Conservation (phyloP, 1,140 invertebrate species). For the Triops cancriformis region DNA sequence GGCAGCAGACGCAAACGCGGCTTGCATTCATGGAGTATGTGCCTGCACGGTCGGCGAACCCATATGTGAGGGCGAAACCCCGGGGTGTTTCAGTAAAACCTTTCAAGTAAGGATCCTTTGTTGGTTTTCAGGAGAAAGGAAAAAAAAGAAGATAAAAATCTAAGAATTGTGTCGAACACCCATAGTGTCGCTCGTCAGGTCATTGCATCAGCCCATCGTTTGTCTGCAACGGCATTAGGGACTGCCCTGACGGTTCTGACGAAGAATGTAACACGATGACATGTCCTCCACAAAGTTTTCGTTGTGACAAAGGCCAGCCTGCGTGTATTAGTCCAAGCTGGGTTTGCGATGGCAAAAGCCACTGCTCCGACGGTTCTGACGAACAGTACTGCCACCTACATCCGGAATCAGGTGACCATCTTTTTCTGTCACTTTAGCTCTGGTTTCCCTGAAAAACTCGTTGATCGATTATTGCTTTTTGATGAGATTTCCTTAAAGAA, state of each 20-base stretch:
- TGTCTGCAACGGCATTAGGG: constrained; percentile 61
- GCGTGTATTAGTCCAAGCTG: constrained; percentile 46
- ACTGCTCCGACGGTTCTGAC: constrained; percentile 55
- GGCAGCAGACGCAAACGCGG: constrained; percentile 62
- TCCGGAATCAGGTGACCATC: constrained; percentile 29
- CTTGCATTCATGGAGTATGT: constrained; percentile 66
- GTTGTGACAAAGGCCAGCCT: constrained; percentile 37
- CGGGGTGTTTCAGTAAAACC: constrained; percentile 69
- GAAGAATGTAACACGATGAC: constrained; percentile 49
- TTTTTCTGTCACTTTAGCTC: constrained; percentile 17
- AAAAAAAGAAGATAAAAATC: background rate
- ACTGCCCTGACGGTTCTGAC: constrained; percentile 62
- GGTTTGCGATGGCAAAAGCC: constrained; percentile 50
- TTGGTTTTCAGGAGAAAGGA: background rate
- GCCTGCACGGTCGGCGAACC: constrained; percentile 55
- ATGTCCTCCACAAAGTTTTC: constrained; percentile 23
- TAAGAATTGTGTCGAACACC: background rate
- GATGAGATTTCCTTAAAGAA: too few relatives aligned
- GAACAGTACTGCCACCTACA: constrained; percentile 37
- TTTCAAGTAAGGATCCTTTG: constrained; percentile 56
- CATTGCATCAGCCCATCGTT: constrained; percentile 59
- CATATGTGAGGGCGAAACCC: constrained; percentile 56
- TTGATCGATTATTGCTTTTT: too few relatives aligned
- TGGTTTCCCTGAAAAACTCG: background rate
- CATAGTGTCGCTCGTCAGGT: constrained; percentile 42